Conservation (phyloP, 1,140 invertebrate genomes). For the Acromyrmex echinatior region DNA sequence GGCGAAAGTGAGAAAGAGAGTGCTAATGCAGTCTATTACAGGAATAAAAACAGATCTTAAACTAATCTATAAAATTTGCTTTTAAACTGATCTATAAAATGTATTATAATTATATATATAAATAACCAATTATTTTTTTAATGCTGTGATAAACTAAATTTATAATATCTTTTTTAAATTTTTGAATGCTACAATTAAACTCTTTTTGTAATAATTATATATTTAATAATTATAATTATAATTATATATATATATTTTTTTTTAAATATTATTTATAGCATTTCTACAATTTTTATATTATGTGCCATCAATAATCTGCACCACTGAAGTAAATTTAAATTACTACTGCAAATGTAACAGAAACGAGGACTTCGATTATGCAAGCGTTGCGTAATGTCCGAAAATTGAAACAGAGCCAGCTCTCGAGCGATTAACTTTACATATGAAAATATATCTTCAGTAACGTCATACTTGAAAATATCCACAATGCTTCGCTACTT, state of each 20-base stretch:
- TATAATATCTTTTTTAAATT: background rate
- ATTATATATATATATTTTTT: background rate
- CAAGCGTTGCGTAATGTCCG: background rate
- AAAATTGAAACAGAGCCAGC: slow-evolving; percentile 30
- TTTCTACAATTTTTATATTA: background rate
- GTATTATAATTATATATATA: too few relatives aligned
- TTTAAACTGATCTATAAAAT: background rate
- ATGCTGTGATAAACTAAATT: background rate
- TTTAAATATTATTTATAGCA: background rate
- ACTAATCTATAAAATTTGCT: too few relatives aligned
- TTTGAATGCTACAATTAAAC: background rate
- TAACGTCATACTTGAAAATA: slow-evolving; percentile 42
- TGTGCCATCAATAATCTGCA: background rate
- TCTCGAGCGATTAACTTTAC: slow-evolving; percentile 42
- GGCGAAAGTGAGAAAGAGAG: too few relatives aligned
- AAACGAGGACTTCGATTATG: slow-evolving; percentile 26
- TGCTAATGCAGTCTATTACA: too few relatives aligned
- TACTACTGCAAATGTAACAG: background rate
- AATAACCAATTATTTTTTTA: too few relatives aligned
- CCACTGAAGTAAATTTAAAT: slow-evolving; percentile 16
- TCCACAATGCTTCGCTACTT: background rate
- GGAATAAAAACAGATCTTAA: too few relatives aligned
- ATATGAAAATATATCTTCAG: slow-evolving; percentile 31
- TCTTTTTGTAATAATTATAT: background rate
- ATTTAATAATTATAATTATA: background rate